Evolutionary conservation across 2,888 invertebrate genomes (phyloP).

Genomic region (Acanthosepion pharaonis): DNA sequence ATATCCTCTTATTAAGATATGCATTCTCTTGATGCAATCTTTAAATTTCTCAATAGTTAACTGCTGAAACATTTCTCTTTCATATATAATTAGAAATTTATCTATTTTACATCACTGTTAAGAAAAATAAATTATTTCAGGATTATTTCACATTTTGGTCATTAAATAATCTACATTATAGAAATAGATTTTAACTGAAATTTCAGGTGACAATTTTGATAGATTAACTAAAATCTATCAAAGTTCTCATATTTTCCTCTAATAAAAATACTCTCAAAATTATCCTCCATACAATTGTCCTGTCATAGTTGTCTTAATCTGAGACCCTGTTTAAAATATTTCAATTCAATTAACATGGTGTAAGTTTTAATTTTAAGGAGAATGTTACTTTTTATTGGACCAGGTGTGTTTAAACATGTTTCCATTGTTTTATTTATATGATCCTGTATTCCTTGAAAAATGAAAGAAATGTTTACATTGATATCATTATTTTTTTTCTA

Average conservation of each 20-base stretch:
- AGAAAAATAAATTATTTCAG: background rate
- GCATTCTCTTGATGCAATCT: background rate
- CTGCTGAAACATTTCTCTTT: background rate
- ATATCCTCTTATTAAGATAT: background rate
- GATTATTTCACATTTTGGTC: no score
- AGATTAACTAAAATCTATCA: no score
- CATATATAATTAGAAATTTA: background rate
- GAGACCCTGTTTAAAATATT: background rate
- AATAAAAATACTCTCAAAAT: background rate
- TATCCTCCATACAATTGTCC: background rate
- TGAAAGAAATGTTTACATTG: background rate
- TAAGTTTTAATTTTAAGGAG: background rate
- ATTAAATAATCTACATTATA: no score
- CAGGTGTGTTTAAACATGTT: slow-evolving; percentile 21
- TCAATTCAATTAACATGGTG: background rate
- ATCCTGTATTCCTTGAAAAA: background rate
- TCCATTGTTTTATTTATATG: background rate
- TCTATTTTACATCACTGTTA: background rate
- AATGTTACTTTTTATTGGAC: background rate
- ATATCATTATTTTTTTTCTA: background rate
- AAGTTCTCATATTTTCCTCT: background rate
- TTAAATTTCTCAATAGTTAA: background rate
- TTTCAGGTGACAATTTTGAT: background rate
- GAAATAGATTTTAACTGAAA: background rate
- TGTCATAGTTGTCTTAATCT: background rate